A percentile compares a stretch with the other conserved stretches of the same genome.
Conservation (phyloP, 2,113 vertebrate genomes). For the Pelmatolapia mariae region DNA sequence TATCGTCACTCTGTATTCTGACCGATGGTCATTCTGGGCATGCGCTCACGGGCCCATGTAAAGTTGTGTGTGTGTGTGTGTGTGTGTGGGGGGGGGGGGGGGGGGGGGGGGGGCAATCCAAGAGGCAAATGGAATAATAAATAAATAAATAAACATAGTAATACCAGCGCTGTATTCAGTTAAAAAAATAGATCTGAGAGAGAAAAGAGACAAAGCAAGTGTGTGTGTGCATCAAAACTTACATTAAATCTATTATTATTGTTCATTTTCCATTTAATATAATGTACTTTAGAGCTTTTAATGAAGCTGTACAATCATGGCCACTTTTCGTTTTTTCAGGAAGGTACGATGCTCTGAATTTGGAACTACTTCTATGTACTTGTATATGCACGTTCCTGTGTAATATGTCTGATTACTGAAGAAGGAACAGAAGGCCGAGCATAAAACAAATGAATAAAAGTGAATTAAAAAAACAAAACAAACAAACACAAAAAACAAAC, state of each 20-base stretch:
- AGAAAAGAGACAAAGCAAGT: background rate
- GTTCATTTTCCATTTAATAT: background rate
- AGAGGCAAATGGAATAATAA: background rate
- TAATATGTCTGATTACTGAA: background rate
- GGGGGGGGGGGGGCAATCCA: background rate
- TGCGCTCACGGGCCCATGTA: background rate
- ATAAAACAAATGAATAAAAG: background rate
- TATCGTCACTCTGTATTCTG: background rate
- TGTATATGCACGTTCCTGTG: background rate
- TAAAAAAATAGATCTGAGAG: background rate
- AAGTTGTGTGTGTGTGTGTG: background rate
- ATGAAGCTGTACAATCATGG: background rate
- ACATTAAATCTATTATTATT: background rate
- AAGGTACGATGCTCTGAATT: background rate
- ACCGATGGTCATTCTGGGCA: background rate
- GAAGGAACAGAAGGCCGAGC: background rate
- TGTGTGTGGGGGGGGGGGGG: background rate
- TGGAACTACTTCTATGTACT: background rate
- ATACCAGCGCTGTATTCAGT: background rate
- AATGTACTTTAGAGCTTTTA: background rate
- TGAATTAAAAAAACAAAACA: background rate
- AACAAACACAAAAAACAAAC: background rate
- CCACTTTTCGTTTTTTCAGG: background rate
- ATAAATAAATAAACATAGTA: background rate
- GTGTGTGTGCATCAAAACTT: background rate